These are phyloP conservation scores for Stictocephala bisonia DNA, from an alignment of 2,888 invertebrate genomes.

Conservation along the genomic window DNA sequence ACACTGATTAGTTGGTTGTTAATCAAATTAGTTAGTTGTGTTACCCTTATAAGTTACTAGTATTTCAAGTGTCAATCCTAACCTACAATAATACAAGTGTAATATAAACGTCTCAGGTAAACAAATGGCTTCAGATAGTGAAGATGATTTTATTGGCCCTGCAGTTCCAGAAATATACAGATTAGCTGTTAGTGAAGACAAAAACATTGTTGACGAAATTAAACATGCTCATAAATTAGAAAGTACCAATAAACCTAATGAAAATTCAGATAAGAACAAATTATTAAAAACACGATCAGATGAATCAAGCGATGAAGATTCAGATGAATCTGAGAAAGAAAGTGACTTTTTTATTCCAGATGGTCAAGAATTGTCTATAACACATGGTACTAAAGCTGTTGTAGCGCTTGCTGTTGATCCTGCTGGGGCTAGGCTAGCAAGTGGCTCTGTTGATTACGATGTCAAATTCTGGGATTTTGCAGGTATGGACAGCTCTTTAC, in stretches of 20 bases:
- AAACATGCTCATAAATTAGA: no score
- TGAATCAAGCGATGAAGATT: constrained; percentile 54
- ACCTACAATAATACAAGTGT: no score
- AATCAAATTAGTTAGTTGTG: no score
- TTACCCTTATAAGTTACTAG: no score
- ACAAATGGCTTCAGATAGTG: constrained; percentile 31
- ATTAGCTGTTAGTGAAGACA: no score
- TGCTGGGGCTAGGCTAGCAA: constrained; percentile 89
- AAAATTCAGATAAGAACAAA: neutral
- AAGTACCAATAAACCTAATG: constrained; percentile 5
- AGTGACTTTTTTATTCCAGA: constrained; percentile 70
- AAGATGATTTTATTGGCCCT: constrained; percentile 68
- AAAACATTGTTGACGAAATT: no score
- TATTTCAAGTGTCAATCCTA: no score
- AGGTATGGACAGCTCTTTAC: constrained; percentile 94
- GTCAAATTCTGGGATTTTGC: constrained; percentile 99
- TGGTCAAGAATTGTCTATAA: constrained; percentile 82
- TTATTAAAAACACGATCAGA: no score
- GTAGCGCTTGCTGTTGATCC: constrained; percentile 93
- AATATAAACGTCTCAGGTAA: no score
- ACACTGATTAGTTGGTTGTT: no score
- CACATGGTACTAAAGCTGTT: constrained; percentile 91
- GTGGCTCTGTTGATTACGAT: constrained; percentile 96
- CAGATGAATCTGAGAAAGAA: constrained; percentile 61
- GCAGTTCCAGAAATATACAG: constrained; percentile 57